Conservation (phyloP, 2,113 vertebrate genomes). For the Salminus brasiliensis region DNA sequence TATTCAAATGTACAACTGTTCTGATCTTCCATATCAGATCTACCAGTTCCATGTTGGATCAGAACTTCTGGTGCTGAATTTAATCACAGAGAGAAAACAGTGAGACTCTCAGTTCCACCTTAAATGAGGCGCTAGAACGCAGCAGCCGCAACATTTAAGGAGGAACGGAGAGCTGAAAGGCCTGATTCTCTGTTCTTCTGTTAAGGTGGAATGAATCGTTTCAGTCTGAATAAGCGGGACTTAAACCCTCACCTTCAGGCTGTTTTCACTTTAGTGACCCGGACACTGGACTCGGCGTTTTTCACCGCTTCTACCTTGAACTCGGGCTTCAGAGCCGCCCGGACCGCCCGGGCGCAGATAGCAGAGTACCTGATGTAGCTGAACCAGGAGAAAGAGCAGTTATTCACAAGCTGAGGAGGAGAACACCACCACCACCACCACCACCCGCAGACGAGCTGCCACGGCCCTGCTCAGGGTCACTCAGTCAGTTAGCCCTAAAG, state of each 20-base stretch:
- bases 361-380: conserved; percentile 55
- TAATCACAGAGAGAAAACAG: too few relatives aligned
- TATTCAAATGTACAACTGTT: too few relatives aligned
- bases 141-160: neutral
- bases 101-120: too few relatives aligned
- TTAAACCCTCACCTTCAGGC: conserved; percentile 79
- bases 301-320: conserved; percentile 80
- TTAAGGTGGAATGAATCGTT: neutral
- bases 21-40: too few relatives aligned
- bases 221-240: neutral
- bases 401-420: neutral
- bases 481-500: neutral
- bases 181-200: too few relatives aligned
- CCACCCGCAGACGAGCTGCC: neutral
- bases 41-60: too few relatives aligned
- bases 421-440: neutral
- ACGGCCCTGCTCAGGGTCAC: neutral
- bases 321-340: conserved; percentile 88
- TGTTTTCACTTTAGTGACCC: conserved; percentile 80
- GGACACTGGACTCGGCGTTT: conserved; percentile 78
- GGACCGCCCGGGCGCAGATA: conserved; percentile 87
- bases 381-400: neutral
- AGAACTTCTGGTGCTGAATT: too few relatives aligned
- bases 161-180: too few relatives aligned
- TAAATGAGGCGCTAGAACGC: too few relatives aligned